A percentile compares a stretch with the other conserved stretches of the same genome.
phyloP scores from a whole-genome alignment of 2,113 vertebrate genomes.

The Rhegmatorhina hoffmannsi region DNA sequence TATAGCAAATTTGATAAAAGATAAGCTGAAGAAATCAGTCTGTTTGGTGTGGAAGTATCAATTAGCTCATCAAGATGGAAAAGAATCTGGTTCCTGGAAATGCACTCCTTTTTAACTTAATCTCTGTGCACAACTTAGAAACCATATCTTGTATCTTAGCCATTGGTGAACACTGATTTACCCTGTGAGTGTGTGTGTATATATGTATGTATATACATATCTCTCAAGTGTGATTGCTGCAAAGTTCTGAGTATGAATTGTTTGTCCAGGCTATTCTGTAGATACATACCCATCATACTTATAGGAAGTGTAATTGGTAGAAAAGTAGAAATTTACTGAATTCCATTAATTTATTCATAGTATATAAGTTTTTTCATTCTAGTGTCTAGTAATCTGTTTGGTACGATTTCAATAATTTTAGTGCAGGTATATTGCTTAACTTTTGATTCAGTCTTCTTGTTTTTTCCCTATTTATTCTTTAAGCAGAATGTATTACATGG shows the following conservation, averaged over 20 bases:
- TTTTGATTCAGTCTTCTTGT: not conserved
- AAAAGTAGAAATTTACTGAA: not conserved
- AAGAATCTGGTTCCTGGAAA: not conserved
- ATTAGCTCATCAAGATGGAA: not conserved
- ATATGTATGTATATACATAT: not conserved
- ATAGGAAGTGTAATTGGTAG: not conserved
- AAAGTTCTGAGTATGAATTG: not conserved
- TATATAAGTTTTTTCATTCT: not conserved
- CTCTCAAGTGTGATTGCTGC: not conserved
- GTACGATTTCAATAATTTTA: not conserved
- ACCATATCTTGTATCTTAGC: not conserved
- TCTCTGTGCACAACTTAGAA: not conserved
- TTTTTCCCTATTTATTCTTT: not conserved
- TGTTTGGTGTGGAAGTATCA: not conserved
- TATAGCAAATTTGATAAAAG: not conserved
- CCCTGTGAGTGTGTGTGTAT: not conserved
- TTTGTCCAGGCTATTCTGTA: not conserved
- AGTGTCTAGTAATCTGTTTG: not conserved
- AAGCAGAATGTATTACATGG: not conserved
- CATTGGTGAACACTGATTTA: not conserved
- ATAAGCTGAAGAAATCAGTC: not conserved
- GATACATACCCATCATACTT: not conserved
- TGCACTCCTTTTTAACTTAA: not conserved
- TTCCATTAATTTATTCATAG: not conserved
- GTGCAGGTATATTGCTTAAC: not conserved